Conservation (phyloP, 2,797 vertebrate species). For the Falco novaeseelandiae region DNA sequence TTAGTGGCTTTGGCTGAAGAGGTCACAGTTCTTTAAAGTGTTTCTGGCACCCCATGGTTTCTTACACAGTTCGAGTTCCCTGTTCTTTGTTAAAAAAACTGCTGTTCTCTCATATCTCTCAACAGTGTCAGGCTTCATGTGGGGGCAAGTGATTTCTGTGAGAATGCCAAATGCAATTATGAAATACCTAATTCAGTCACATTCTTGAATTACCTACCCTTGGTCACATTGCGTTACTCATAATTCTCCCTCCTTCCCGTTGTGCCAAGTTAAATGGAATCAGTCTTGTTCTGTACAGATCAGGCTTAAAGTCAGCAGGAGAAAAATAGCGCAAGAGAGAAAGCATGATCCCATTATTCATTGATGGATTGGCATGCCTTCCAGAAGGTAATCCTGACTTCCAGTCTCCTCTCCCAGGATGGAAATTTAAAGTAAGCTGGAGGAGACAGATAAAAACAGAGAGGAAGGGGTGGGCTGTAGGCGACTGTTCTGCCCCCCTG, state of each 20-base stretch:
- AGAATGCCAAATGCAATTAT: neutral
- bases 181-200: neutral
- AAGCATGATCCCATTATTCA: neutral
- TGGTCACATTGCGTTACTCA: neutral
- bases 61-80: neutral
- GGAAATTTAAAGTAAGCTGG: neutral
- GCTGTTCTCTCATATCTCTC: neutral
- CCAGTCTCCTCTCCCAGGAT: neutral
- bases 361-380: neutral
- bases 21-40: neutral
- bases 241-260: neutral
- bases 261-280: neutral
- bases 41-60: neutral
- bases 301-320: neutral
- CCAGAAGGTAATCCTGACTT: neutral
- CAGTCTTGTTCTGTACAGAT: neutral
- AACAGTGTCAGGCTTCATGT: neutral
- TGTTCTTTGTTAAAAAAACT: neutral
- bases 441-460: neutral
- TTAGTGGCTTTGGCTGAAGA: neutral
- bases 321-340: rapidly evolving
- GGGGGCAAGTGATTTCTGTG: neutral
- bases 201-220: neutral
- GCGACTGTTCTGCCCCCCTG: too few relatives aligned
- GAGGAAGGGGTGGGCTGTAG: rapidly evolving